These are phyloP conservation scores for Micoletzkya japonica DNA, from an alignment of 2,888 invertebrate species.

Conservation along the genomic window DNA sequence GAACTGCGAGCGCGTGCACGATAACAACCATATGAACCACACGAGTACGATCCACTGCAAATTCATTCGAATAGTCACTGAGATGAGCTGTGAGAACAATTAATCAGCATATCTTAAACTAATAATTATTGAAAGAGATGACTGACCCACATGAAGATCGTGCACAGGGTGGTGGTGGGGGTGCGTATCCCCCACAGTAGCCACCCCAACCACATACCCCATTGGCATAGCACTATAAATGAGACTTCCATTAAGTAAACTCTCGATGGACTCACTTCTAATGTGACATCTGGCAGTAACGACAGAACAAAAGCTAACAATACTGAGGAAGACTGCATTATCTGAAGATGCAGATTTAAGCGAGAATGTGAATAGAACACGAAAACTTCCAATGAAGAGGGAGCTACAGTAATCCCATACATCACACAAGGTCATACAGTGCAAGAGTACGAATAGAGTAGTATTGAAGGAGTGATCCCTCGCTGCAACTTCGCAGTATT, in stretches of 20 bases:
- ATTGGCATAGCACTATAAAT: conserved; percentile 49
- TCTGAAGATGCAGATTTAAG: conserved; percentile 3
- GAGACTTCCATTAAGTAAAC: neutral
- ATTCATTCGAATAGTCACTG: neutral
- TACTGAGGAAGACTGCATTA: neutral
- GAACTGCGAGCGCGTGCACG: conserved; percentile 44
- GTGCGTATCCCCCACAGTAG: conserved; percentile 37
- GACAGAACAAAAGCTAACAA: conserved; percentile 1
- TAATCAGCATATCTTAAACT: no score
- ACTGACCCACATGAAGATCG: neutral
- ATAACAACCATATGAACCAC: conserved; percentile 49
- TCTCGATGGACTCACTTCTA: neutral
- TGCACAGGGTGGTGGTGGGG: conserved; percentile 34
- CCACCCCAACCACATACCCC: conserved; percentile 53
- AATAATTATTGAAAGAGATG: neutral
- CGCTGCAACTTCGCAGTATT: no score
- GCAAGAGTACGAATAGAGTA: no score
- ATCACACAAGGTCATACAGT: no score
- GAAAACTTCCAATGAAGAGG: neutral
- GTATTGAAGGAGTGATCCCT: no score
- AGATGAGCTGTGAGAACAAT: neutral
- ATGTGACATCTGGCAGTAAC: neutral
- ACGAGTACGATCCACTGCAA: conserved; percentile 34
- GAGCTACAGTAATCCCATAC: neutral
- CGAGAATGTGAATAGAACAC: neutral